Evolutionary conservation across 2,797 vertebrate species (phyloP), one percentile per base, ranked within the genome.

Genomic region (Podarcis lilfordi): DNA sequence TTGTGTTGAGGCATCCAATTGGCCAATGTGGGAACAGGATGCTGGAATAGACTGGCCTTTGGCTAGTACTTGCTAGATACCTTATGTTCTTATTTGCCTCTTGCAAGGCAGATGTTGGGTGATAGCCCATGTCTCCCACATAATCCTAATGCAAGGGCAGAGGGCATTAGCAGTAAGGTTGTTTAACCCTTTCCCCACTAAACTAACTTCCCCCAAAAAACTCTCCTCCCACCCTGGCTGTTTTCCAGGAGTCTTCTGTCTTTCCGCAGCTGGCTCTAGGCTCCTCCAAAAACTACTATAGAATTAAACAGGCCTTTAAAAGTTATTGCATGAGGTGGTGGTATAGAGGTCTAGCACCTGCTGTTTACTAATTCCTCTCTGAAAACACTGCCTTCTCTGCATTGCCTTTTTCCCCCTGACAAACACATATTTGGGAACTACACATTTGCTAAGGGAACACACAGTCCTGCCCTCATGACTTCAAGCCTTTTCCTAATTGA

Each of bases 401-500:
- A 64, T 64, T 64, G 21, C 5, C 21, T 64, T 64, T 40, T 17
- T 1, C 68, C 79, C 35, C 59, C 78, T 80, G n/a, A 17, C 13
- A 5, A 80, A 72, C 50, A 32, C 71, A 40, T 85, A 25, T 45
- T 76, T 68, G 45, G 40, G 69, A 85, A 89, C 85, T n/a, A 50
- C 9, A 7, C 29, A 71, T 84, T 88, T 88, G 32, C 50, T 69
- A 78, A 71, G 66, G 81, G 64, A 84, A n/a, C 69, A 11, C 40
- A 3, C 21, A 9, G 19, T 59, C 11, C 19, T 45, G 9, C 25
- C 71, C 35, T 68, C 37, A 40, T 66, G n/a, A 45, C 61, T 86
- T 85, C 29, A 76, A 85, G n/a, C 69, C 83, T 72, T 80, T 75
- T 32, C 37, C n/a, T 75, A 76, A 68, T 23, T 85, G 61, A 85